Evolutionary conservation across 2,113 vertebrate species (phyloP).

Genomic region (Paedocypris sp.): DNA sequence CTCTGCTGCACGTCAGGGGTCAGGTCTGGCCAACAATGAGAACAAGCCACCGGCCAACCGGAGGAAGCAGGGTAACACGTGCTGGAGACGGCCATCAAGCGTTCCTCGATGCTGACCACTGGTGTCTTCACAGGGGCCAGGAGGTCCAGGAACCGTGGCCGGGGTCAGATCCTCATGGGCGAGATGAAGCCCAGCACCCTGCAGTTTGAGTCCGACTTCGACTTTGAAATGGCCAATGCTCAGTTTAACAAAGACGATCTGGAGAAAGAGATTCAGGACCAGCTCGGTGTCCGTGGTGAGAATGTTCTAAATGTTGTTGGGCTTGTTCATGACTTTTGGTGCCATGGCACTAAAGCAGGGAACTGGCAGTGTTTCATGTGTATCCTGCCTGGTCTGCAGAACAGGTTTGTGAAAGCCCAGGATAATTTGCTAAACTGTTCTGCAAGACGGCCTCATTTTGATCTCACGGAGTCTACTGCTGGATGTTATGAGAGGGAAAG

Average conservation of each 20-base stretch:
- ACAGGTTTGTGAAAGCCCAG: too few relatives aligned
- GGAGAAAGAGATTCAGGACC: slow-evolving; percentile 74
- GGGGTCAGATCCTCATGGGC: slow-evolving; percentile 73
- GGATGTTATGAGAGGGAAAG: too few relatives aligned
- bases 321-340: too few relatives aligned
- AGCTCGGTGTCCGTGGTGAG: slow-evolving; percentile 72
- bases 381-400: too few relatives aligned
- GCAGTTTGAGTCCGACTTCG: slow-evolving; percentile 94
- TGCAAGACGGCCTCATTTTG: too few relatives aligned
- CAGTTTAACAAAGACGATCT: slow-evolving; percentile 88
- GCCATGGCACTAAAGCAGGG: too few relatives aligned
- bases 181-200: slow-evolving; percentile 69
- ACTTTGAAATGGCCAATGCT: slow-evolving; percentile 93
- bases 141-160: slow-evolving; percentile 72
- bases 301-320: too few relatives aligned
- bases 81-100: not conserved
- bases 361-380: too few relatives aligned
- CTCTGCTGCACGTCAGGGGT: slow-evolving; percentile 49
- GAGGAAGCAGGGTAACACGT: slow-evolving; percentile 47
- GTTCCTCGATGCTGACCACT: not conserved
- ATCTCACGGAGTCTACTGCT: too few relatives aligned
- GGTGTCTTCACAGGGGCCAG: slow-evolving; percentile 62
- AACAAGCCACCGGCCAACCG: slow-evolving; percentile 73
- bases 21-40: slow-evolving; percentile 71
- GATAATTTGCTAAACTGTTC: too few relatives aligned